Evolutionary conservation across 2,888 invertebrate species (phyloP), one percentile per base, ranked within the genome.

Genomic region (Heliconius sara): DNA sequence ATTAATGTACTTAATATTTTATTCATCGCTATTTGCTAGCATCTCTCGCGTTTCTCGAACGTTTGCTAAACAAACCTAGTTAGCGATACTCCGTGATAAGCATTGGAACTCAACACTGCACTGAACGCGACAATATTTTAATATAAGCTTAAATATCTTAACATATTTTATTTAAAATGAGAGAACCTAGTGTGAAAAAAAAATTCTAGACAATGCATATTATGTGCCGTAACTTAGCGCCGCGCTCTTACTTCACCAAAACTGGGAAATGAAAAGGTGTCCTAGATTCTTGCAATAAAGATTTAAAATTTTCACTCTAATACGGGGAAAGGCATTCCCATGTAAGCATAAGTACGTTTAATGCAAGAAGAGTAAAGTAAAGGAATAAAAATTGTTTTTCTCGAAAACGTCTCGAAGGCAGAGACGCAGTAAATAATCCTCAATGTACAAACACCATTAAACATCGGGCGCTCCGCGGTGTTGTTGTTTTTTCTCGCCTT

Each of bases 401-500:
- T 78, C 70, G 78, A 80, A 80, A 80, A 78, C 68, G 80, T 77
- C 80, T 80, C 73, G 76, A 80, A 81, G 76, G 75, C 78, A 78
- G 78, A 57, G 75, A 47, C 75, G 83, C 83, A 81, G 82, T 83
- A 85, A 85, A 84, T 87, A 86, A 84, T 83, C 81, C 77, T 74
- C 82, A 82, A 79, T 84, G 84, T 84, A 83, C 81, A 83, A 83
- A 84, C 83, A 84, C 84, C 83, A 84, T 84, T 84, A 84, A 83
- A 83, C 83, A 84, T 85, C 85, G 85, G 85, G 84, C 84, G 83
- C 83, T 80, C 78, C 81, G 81, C 82, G 79, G 84, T 84, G 85
- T 84, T 80, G 84, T 83, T 83, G 82, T 84, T 88, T 87, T 88
- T 86, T 87, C 85, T 85, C 85, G 85, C 84, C 84, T 85, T 85